A percentile compares a stretch with the other conserved stretches of the same genome.
phyloP scores from a whole-genome alignment of 2,113 vertebrate genomes.

The Lasiurus borealis region DNA sequence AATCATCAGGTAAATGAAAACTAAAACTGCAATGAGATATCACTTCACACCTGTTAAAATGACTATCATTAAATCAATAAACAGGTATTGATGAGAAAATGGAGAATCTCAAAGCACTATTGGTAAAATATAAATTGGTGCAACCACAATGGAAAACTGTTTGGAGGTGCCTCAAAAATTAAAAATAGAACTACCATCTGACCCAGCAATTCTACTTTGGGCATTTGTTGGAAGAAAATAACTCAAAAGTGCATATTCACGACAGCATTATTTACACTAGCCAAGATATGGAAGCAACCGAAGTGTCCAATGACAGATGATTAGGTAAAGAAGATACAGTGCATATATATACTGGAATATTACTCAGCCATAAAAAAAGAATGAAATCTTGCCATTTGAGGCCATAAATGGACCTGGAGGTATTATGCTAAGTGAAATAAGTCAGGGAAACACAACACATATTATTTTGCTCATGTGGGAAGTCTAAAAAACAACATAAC shows the following conservation, averaged over 20 bases:
- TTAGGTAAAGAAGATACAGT: neutral
- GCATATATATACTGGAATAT: neutral
- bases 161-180: neutral
- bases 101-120: neutral
- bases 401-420: neutral
- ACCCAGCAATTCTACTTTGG: neutral
- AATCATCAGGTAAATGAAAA: neutral
- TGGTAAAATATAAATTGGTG: neutral
- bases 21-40: neutral
- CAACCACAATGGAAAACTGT: neutral
- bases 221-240: neutral
- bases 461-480: neutral
- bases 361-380: neutral
- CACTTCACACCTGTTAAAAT: neutral
- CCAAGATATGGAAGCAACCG: neutral
- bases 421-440: neutral
- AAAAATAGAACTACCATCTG: neutral
- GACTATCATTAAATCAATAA: neutral
- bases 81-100: neutral
- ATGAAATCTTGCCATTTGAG: neutral
- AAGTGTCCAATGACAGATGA: neutral
- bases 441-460: neutral
- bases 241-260: neutral
- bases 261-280: neutral
- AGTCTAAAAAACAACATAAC: neutral